phyloP scores from a whole-genome alignment of 2,113 vertebrate genomes.

The Pedetes capensis region DNA sequence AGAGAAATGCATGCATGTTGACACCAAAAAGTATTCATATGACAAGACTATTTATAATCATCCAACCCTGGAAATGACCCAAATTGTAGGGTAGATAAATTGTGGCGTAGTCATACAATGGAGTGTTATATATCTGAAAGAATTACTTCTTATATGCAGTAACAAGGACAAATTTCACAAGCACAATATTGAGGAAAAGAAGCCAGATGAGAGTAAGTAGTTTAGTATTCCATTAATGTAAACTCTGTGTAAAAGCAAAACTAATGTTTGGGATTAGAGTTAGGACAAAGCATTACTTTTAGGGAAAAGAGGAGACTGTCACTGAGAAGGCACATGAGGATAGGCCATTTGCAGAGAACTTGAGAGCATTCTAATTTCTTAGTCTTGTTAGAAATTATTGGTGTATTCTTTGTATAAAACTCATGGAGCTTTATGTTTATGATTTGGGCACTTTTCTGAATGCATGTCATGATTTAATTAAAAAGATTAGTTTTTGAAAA shows the following conservation, averaged over 20 bases:
- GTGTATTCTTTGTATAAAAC: neutral
- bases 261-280: neutral
- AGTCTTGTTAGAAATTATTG: neutral
- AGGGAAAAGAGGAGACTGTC: neutral
- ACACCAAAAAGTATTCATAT: neutral
- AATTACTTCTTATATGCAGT: neutral
- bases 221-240: neutral
- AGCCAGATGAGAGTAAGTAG: neutral
- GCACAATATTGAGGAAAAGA: neutral
- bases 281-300: neutral
- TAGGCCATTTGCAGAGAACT: neutral
- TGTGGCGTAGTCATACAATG: neutral
- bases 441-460: neutral
- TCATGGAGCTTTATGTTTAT: neutral
- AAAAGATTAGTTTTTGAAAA: constrained; percentile 15
- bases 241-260: constrained; percentile 14
- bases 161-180: neutral
- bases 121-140: neutral
- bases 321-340: neutral
- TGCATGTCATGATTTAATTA: neutral
- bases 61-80: neutral
- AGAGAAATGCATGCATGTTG: neutral
- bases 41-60: neutral
- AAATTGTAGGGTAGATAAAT: neutral
- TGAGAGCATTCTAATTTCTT: neutral